Percentiles rank a stretch among this genome's conserved stretches.
phyloP scores from a whole-genome alignment of 2,888 invertebrate genomes.

The Cremastinae sp. region DNA sequence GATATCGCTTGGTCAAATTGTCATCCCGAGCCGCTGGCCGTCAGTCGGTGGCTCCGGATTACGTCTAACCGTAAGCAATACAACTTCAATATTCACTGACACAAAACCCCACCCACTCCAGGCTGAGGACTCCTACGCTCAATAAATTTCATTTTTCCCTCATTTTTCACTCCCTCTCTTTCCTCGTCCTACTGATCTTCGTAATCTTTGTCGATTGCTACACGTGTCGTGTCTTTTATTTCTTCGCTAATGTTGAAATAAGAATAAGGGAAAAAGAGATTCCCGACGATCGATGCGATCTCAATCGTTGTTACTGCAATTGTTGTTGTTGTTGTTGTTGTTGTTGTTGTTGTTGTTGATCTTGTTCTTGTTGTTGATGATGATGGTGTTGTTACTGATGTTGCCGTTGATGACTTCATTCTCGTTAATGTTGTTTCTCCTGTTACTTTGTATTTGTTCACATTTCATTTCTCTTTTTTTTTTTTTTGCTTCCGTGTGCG shows the following conservation, averaged over 20 bases:
- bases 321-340: slow-evolving; percentile 9
- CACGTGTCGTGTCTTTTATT: too few relatives aligned
- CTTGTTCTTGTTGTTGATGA: slow-evolving; percentile 12
- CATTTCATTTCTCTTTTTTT: slow-evolving; percentile 14
- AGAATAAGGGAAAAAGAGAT: not conserved
- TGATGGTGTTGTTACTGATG: slow-evolving; percentile 17
- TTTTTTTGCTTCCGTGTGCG: slow-evolving; percentile 32
- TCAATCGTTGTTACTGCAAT: slow-evolving; percentile 18
- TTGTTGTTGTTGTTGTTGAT: slow-evolving; percentile 44
- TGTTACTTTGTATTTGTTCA: slow-evolving; percentile 36
- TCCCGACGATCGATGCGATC: not conserved
- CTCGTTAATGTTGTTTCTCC: slow-evolving; percentile 42
- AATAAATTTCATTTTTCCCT: slow-evolving; percentile 8
- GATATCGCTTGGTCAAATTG: slow-evolving; percentile 79
- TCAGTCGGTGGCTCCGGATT: slow-evolving; percentile 78
- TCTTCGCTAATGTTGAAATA: not conserved
- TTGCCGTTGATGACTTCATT: slow-evolving; percentile 5
- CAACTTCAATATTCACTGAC: slow-evolving; percentile 80
- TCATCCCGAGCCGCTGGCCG: slow-evolving; percentile 79
- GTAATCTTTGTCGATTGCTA: not conserved
- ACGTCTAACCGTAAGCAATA: slow-evolving; percentile 79
- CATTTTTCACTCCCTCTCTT: slow-evolving; percentile 27
- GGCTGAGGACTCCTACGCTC: slow-evolving; percentile 73
- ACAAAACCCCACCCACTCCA: slow-evolving; percentile 79
- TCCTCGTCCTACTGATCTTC: not conserved